Conservation (phyloP, 2,888 invertebrate genomes). For the Arge pagana region DNA sequence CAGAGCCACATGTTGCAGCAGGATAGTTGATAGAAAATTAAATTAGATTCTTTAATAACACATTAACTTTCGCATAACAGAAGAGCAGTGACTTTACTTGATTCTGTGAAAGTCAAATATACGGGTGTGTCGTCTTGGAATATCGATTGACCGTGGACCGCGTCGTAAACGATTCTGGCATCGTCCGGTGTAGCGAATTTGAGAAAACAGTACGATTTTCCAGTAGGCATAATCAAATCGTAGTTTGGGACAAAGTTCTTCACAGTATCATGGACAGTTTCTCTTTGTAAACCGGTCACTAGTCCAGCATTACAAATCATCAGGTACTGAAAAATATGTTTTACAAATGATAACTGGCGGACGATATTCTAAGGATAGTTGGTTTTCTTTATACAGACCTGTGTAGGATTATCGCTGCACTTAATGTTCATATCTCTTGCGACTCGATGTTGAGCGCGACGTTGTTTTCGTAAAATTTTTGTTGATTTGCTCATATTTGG, state of each 20-base stretch:
- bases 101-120: constrained; percentile 69
- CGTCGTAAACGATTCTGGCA: constrained; percentile 64
- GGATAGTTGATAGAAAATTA: not conserved
- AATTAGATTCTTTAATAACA: not conserved
- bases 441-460: constrained; percentile 48
- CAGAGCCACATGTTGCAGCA: not conserved
- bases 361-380: not conserved
- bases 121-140: constrained; percentile 66
- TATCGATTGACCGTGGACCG: constrained; percentile 65
- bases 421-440: constrained; percentile 50
- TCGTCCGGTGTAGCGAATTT: constrained; percentile 62
- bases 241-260: constrained; percentile 62
- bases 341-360: not conserved
- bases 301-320: constrained; percentile 87
- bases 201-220: constrained; percentile 83
- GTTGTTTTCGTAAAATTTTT: constrained; percentile 47
- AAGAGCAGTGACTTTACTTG: constrained; percentile 63
- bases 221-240: constrained; percentile 72
- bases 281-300: constrained; percentile 76
- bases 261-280: constrained; percentile 64
- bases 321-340: constrained; percentile 67
- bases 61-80: too few species aligned
- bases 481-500: too few species aligned
- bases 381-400: constrained; percentile 36
- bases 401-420: constrained; percentile 46